Base-by-base conservation (phyloP, 2,888 invertebrate genomes). In the Drosophila anceps region DNA sequence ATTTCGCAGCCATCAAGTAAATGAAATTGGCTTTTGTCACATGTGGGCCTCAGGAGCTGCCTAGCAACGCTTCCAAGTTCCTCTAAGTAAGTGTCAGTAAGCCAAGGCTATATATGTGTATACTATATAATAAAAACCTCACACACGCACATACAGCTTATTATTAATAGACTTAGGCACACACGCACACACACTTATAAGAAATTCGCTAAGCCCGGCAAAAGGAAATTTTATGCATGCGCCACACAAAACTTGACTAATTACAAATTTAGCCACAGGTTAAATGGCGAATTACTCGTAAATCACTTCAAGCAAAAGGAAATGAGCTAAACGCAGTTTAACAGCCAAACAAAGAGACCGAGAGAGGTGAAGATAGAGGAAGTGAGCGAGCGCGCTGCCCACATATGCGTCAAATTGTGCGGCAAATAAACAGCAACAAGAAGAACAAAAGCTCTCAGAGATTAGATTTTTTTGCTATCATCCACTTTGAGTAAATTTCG, bases 191-290 rank as follows among this genome's bases (percentile, higher is more conserved):
- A 39, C 46, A 61, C 44, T 61, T 33, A 39, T 43, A 54, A 27
- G 57, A 71, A 69, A 50, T 67, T 51, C 59, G 61, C 62, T 65
- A 73, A 76, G 72, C 69, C 61, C 46, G 37, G 66, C 71, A 53
- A 59, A 61, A 68, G 58, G 60, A 78, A 78, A 81, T 81, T 75
- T 81, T 73, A 73, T 81, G 81, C 69, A 81, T 81, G 76, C 79
- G 66, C 71, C 76, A 75, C 73, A 74, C 65, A 76, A 73, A 82
- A 82, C 82, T 84, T 84, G 82, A 88, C 86, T 86, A 88, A 88
- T 86, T 88, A 85, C 81, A 82, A 88, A 84, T 81, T 81, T 82
- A 83, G 88, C 88, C 88, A 82, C 82, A 86, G 88, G 88, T 88
- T 86, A 86, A 86, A 88, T 79, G 79, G 76, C 78, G 78, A 78